These are phyloP conservation scores for Sparidentex hasta DNA, from an alignment of 2,797 vertebrate species.

Conservation along the genomic window DNA sequence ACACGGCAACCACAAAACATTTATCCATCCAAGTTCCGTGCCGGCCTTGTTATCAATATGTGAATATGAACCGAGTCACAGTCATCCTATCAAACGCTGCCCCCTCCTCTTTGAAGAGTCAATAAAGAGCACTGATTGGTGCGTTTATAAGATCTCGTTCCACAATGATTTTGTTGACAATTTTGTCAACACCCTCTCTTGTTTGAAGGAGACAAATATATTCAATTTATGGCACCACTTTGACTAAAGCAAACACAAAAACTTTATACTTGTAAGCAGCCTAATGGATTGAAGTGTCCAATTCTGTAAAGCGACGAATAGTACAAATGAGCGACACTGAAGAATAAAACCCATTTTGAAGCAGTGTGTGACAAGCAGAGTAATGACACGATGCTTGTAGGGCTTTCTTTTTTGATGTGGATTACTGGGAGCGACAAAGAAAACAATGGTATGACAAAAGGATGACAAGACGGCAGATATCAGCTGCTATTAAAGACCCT, in stretches of 20 bases:
- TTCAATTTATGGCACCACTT: constrained; percentile 66
- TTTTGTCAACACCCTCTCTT: constrained; percentile 55
- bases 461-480: constrained; percentile 69
- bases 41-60: constrained; percentile 31
- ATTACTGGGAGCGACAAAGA: constrained; percentile 71
- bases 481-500: constrained; percentile 66
- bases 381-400: constrained; percentile 66
- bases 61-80: constrained; percentile 9
- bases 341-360: constrained; percentile 66
- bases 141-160: constrained; percentile 45
- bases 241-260: constrained; percentile 63
- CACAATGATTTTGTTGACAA: constrained; percentile 56
- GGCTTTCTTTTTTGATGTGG: constrained; percentile 69
- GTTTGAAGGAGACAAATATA: constrained; percentile 70
- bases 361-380: constrained; percentile 66
- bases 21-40: constrained; percentile 4
- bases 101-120: constrained; percentile 46
- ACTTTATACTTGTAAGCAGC: constrained; percentile 68
- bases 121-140: constrained; percentile 60
- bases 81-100: constrained; percentile 42
- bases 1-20: neutral
- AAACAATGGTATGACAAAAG: constrained; percentile 71
- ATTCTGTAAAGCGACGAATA: constrained; percentile 56
- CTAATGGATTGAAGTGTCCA: constrained; percentile 79
- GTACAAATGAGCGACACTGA: constrained; percentile 66